These are phyloP conservation scores for Macropis europaea DNA, from an alignment of 2,888 invertebrate genomes.

Conservation along the genomic window DNA sequence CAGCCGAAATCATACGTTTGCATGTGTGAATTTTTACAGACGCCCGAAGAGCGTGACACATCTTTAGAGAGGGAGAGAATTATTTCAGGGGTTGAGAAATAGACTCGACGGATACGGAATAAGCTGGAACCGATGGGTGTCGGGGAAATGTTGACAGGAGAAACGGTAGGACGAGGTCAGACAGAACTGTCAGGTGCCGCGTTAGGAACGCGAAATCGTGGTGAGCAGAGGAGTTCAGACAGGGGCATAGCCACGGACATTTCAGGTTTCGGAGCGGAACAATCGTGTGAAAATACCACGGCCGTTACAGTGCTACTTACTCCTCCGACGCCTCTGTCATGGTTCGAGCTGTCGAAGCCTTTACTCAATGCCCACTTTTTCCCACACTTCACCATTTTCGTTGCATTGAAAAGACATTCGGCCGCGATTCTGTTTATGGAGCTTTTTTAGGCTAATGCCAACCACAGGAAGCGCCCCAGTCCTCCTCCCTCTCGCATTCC, in stretches of 20 bases:
- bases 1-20: conserved; percentile 37
- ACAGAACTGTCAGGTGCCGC: conserved; percentile 30
- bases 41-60: conserved; percentile 40
- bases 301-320: conserved; percentile 82
- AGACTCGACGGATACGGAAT: conserved; percentile 10
- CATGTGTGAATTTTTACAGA: conserved; percentile 42
- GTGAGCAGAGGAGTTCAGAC: conserved; percentile 4
- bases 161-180: conserved; percentile 15
- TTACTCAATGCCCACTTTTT: conserved; percentile 91
- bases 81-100: conserved; percentile 6
- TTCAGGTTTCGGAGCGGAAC: conserved; percentile 40
- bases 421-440: conserved; percentile 63
- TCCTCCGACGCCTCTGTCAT: conserved; percentile 96
- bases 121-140: neutral
- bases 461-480: conserved; percentile 74
- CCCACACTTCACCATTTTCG: conserved; percentile 92
- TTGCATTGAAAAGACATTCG: conserved; percentile 82
- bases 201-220: conserved; percentile 16
- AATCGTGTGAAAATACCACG: conserved; percentile 20
- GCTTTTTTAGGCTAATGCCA: conserved; percentile 73
- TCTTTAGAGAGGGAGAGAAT: conserved; percentile 19
- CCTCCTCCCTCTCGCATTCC: conserved; percentile 63
- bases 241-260: conserved; percentile 35
- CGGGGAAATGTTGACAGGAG: conserved; percentile 23
- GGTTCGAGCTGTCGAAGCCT: conserved; percentile 91